Evolutionary conservation across 2,888 invertebrate genomes (phyloP), one percentile per base, ranked within the genome.

Genomic region (Sinelater perroti): DNA sequence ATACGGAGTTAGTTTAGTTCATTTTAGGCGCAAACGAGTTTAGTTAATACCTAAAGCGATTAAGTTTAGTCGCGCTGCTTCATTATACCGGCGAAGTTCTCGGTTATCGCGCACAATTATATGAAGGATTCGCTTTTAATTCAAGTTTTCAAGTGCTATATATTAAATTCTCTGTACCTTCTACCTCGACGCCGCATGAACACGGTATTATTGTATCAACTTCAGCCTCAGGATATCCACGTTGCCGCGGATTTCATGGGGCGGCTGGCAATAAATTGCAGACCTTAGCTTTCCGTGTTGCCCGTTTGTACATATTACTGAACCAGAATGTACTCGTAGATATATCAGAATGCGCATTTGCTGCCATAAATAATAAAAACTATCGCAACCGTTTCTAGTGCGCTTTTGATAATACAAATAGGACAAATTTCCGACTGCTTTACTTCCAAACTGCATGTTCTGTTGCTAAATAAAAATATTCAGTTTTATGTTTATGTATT

Each of bases 81-180:
- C 36, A 36, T 36, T 50, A 50, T 49, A 35, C 36, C 40, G 33
- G 26, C 10, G 36, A 50, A 50, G 26, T 50, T 50, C 26, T 24
- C 49, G 36, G 35, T 50, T 50, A 50, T 50, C 49, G 49, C 49
- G 38, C 36, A 50, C 49, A 50, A 50, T 50, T 50, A 50, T 50
- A 50, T 50, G 35, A 50, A 50, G 49, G 49, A 50, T 50, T 50
- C 24, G 49, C 35, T 50, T 50, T 50, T 50, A 50, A 50, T 50
- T 50, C 38, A 50, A 50, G 49, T 50, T 50, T 50, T 50, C 47
- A 38, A 50, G 49, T 50, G 49, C 36, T 50, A 50, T 50, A 50
- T 38, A 50, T 50, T 50, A 50, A 50, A 50, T 50, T 50, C 18
- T 36, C 38, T 36, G 38, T 50, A 38, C 36, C 49, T 50, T 50